Conservation (phyloP, 2,113 vertebrate genomes). For the Cheirogaleus medius region DNA sequence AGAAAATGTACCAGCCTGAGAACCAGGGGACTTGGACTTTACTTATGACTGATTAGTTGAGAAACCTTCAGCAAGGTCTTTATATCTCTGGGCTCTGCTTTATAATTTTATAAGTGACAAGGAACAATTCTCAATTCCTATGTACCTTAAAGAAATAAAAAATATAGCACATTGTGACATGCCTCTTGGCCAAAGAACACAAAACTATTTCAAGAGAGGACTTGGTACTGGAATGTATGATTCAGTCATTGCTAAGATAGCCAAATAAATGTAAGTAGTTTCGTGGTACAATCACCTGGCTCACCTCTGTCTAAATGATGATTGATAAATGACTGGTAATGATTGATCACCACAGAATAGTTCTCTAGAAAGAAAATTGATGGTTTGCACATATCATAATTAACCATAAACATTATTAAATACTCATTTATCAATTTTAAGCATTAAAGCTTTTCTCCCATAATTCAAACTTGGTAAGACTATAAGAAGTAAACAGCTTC, state of each 20-base stretch:
- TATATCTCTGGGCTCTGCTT: background rate
- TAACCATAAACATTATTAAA: conserved; percentile 35
- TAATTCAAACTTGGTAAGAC: background rate
- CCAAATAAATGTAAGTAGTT: background rate
- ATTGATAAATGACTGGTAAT: background rate
- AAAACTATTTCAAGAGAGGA: background rate
- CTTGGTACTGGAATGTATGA: background rate
- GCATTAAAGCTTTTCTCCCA: background rate
- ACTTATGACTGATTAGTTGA: background rate
- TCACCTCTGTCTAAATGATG: background rate
- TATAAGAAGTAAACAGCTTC: background rate
- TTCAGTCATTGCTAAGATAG: background rate
- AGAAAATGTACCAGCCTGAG: background rate
- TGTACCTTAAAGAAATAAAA: background rate
- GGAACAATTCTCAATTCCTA: background rate
- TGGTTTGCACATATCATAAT: background rate
- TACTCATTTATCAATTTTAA: background rate
- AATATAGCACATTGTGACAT: background rate
- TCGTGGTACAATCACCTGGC: background rate
- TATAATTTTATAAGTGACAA: background rate
- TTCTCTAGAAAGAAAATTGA: background rate
- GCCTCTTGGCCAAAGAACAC: background rate
- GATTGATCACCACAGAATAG: background rate
- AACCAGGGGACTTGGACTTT: background rate
- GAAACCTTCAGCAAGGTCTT: conserved; percentile 30